These are phyloP conservation scores for Monopterus albus DNA, from an alignment of 2,113 vertebrate species.

Conservation along the genomic window DNA sequence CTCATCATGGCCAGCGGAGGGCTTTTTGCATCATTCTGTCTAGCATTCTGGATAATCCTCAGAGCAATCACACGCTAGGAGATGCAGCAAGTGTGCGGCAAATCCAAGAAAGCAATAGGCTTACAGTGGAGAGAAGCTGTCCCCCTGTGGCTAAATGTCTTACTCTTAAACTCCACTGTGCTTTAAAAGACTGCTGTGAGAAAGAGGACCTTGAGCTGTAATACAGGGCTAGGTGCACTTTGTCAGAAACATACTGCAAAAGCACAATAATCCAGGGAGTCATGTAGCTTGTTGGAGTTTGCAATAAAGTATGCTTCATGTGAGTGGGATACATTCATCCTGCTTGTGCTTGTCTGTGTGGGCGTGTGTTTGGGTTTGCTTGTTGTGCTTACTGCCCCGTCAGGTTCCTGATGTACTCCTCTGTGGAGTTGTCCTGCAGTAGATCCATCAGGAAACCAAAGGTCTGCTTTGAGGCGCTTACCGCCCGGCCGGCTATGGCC, in stretches of 20 bases:
- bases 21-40: constrained; percentile 76
- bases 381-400: constrained; percentile 76
- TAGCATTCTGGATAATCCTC: constrained; percentile 76
- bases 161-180: constrained; percentile 59
- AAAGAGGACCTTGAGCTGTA: constrained; percentile 56
- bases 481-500: constrained; percentile 69
- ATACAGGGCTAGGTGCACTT: constrained; percentile 55
- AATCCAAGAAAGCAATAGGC: constrained; percentile 74
- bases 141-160: constrained; percentile 77
- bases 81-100: constrained; percentile 62
- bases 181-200: constrained; percentile 41
- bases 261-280: constrained; percentile 44
- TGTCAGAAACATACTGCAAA: constrained; percentile 38
- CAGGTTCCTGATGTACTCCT: constrained; percentile 78
- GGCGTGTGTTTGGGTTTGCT: constrained; percentile 25
- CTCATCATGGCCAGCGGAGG: constrained; percentile 70
- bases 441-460: constrained; percentile 77
- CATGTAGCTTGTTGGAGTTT: constrained; percentile 26
- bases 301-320: constrained; percentile 28
- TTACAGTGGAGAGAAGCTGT: constrained; percentile 70
- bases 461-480: constrained; percentile 80
- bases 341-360: constrained; percentile 23
- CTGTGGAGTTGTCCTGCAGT: constrained; percentile 68
- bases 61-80: constrained; percentile 76
- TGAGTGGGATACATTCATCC: constrained; percentile 13